Evolutionary conservation across 2,888 invertebrate species (phyloP).

Genomic region (Lasioglossum figueresi): DNA sequence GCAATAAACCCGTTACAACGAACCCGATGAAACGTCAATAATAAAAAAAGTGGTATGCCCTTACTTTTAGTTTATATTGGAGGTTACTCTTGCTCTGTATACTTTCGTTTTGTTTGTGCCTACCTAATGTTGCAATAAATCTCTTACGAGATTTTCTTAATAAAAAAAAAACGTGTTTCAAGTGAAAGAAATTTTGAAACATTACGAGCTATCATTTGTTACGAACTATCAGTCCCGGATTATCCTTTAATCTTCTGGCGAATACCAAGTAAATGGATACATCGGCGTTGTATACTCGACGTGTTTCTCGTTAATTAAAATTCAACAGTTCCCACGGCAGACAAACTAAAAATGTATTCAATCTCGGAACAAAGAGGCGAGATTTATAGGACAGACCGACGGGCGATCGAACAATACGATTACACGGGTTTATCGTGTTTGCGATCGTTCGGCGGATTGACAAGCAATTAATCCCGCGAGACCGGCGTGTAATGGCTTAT

Average conservation of each 20-base stretch:
- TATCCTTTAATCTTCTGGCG: not conserved
- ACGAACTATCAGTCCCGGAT: not conserved
- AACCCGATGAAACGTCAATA: too few species aligned
- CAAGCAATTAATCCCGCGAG: conserved; percentile 5
- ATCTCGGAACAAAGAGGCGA: not conserved
- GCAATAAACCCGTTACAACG: too few species aligned
- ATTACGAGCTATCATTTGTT: not conserved
- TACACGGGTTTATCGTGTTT: not conserved
- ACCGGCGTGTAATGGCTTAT: not conserved
- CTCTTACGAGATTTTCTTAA: too few species aligned
- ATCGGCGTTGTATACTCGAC: not conserved
- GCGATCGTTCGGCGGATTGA: not conserved
- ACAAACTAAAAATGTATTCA: not conserved
- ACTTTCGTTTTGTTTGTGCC: too few species aligned
- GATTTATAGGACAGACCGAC: too few species aligned
- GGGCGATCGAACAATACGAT: not conserved
- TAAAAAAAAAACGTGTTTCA: not conserved
- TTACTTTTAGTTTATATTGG: too few species aligned
- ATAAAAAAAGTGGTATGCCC: too few species aligned
- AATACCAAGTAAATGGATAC: not conserved
- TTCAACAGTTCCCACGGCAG: not conserved
- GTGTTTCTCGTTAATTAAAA: not conserved
- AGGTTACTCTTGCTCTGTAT: too few species aligned
- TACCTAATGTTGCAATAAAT: too few species aligned
- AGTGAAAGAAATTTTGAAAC: not conserved